Evolutionary conservation across 2,797 vertebrate species (phyloP).

Genomic region (Paratrypauchen microcephalus): DNA sequence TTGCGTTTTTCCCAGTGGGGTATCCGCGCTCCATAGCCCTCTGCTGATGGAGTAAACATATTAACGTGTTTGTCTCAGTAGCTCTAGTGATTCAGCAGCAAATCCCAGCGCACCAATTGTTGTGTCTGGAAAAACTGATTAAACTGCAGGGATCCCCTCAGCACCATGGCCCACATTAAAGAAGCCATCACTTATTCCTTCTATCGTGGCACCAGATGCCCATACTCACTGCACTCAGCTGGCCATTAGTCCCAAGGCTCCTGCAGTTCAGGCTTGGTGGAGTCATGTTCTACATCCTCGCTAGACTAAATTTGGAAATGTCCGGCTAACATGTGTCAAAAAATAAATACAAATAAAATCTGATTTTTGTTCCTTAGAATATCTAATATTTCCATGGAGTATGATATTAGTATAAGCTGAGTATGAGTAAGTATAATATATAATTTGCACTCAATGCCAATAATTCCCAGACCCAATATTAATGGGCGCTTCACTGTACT

Average conservation of each 20-base stretch:
- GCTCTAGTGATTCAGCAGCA: constrained; percentile 33
- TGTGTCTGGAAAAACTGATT: constrained; percentile 48
- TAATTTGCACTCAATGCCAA: background rate
- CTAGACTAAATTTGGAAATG: constrained; percentile 9
- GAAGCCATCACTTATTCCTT: constrained; percentile 41
- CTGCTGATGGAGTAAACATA: constrained; percentile 46
- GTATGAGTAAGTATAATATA: background rate
- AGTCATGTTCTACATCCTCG: constrained; percentile 13
- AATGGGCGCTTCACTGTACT: background rate
- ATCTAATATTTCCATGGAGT: background rate
- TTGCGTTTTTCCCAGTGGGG: constrained; percentile 20
- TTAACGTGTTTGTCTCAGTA: constrained; percentile 37
- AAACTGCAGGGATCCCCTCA: constrained; percentile 45
- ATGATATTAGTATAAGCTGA: background rate
- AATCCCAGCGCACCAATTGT: constrained; percentile 44
- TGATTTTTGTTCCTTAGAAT: background rate
- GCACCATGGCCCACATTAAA: constrained; percentile 51
- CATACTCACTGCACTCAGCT: constrained; percentile 10
- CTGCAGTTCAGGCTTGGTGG: constrained; percentile 5
- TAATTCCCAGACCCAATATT: background rate
- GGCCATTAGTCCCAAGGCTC: constrained; percentile 15
- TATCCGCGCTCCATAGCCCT: constrained; percentile 23
- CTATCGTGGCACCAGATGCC: constrained; percentile 31
- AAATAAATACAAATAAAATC: background rate
- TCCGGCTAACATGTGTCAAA: background rate